phyloP scores from a whole-genome alignment of 2,797 vertebrate species.

The Masticophis lateralis region DNA sequence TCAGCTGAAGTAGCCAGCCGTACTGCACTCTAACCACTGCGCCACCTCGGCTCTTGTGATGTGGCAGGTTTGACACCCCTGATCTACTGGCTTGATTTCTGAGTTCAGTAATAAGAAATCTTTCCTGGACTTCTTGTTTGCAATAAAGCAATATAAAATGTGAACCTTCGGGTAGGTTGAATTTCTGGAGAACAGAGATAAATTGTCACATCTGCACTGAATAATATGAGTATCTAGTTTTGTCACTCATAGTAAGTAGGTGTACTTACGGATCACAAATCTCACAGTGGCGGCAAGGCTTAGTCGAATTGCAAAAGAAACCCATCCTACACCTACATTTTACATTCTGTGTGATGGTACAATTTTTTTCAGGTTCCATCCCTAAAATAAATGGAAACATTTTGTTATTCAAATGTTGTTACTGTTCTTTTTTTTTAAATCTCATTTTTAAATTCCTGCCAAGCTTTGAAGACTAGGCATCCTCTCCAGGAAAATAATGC shows the following conservation, averaged over 20 bases:
- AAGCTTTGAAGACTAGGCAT: neutral
- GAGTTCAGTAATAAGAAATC: neutral
- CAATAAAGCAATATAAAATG: neutral
- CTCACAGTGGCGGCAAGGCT: neutral
- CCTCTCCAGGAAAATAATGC: neutral
- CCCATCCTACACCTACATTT: conserved; percentile 49
- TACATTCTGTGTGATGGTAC: conserved; percentile 25
- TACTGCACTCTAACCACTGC: too few relatives aligned
- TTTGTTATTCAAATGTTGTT: neutral
- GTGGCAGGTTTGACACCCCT: too few relatives aligned
- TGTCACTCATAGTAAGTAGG: neutral
- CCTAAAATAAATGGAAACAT: conserved; percentile 53
- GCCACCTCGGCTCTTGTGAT: too few relatives aligned
- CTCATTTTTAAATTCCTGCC: neutral
- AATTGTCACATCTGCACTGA: neutral
- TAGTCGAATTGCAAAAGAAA: conserved; percentile 32
- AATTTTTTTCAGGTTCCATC: conserved; percentile 24
- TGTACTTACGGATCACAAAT: conserved; percentile 50
- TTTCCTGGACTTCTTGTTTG: neutral
- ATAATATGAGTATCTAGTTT: neutral
- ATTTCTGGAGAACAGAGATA: neutral
- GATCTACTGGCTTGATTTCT: neutral
- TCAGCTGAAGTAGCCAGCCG: too few relatives aligned
- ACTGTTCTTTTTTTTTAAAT: neutral
- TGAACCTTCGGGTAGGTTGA: neutral